These are phyloP conservation scores for Thripadectes ignobilis DNA, from an alignment of 2,797 vertebrate genomes.

Conservation along the genomic window DNA sequence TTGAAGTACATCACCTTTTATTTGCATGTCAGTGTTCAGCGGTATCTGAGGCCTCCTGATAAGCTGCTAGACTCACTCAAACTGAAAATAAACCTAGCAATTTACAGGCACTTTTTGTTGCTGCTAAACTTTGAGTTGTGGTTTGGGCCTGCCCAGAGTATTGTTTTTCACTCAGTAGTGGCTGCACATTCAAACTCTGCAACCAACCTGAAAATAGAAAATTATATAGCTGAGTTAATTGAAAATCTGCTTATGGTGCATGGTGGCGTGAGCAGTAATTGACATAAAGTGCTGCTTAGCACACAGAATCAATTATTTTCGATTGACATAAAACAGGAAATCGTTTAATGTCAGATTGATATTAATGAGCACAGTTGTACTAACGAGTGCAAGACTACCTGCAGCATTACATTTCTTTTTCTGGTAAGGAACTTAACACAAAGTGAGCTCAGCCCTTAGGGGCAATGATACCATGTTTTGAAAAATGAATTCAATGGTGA, in stretches of 20 bases:
- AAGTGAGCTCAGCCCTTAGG: conserved; percentile 10
- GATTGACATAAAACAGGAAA: conserved; percentile 67
- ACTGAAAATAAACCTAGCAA: conserved; percentile 19
- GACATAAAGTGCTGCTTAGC: conserved; percentile 67
- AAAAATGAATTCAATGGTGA: not conserved
- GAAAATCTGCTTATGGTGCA: conserved; percentile 65
- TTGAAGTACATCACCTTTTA: not conserved
- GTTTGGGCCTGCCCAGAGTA: conserved; percentile 20
- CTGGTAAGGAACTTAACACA: conserved; percentile 42
- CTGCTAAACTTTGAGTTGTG: conserved; percentile 12
- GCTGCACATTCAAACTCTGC: conserved; percentile 30
- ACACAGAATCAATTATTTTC: conserved; percentile 68
- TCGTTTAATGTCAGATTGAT: conserved; percentile 65
- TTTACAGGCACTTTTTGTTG: not conserved
- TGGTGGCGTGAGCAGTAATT: conserved; percentile 53
- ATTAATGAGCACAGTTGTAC: conserved; percentile 63
- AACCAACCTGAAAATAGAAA: conserved; percentile 57
- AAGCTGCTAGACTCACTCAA: not conserved
- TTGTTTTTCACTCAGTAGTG: conserved; percentile 45
- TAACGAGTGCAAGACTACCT: conserved; percentile 33
- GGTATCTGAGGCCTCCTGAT: not conserved
- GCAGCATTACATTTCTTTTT: conserved; percentile 48
- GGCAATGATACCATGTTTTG: not conserved
- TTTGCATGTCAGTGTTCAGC: not conserved
- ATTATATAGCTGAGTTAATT: conserved; percentile 64